Evolutionary conservation across 2,113 vertebrate genomes (phyloP).

Genomic region (Dasyornis broadbenti): DNA sequence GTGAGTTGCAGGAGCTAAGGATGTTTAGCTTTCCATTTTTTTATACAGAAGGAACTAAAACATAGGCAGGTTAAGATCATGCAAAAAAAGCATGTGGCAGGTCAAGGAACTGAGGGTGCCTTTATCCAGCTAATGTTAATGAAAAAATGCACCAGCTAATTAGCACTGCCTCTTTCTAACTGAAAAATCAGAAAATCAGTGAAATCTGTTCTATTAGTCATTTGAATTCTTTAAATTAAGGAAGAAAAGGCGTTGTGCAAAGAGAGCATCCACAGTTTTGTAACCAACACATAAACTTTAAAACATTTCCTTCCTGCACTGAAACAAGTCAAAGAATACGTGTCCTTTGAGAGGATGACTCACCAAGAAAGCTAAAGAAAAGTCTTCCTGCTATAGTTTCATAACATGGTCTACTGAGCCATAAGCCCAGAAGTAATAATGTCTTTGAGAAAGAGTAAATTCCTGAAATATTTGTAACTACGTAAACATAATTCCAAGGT

Average conservation of each 20-base stretch:
- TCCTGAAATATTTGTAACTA: not conserved
- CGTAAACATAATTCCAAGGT: not conserved
- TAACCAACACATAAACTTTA: not conserved
- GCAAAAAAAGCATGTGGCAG: not conserved
- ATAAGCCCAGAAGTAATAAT: not conserved
- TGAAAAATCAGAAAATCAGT: too few species aligned
- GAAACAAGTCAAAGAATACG: not conserved
- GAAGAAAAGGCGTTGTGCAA: not conserved
- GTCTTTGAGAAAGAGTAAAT: not conserved
- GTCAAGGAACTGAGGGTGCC: not conserved
- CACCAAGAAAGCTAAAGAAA: not conserved
- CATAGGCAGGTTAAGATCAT: not conserved
- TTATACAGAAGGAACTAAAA: not conserved
- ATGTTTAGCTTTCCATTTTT: not conserved
- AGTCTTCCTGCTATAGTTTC: not conserved
- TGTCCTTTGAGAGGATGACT: conserved; percentile 36
- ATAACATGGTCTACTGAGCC: not conserved
- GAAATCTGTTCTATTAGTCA: not conserved
- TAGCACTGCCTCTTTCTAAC: not conserved
- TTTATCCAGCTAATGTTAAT: not conserved
- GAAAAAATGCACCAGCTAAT: not conserved
- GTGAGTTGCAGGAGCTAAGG: not conserved
- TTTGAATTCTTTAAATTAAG: not conserved
- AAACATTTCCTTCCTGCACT: not conserved
- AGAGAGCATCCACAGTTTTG: not conserved